phyloP scores from a whole-genome alignment of 2,797 vertebrate species.

The Hephaestus fuliginosus region DNA sequence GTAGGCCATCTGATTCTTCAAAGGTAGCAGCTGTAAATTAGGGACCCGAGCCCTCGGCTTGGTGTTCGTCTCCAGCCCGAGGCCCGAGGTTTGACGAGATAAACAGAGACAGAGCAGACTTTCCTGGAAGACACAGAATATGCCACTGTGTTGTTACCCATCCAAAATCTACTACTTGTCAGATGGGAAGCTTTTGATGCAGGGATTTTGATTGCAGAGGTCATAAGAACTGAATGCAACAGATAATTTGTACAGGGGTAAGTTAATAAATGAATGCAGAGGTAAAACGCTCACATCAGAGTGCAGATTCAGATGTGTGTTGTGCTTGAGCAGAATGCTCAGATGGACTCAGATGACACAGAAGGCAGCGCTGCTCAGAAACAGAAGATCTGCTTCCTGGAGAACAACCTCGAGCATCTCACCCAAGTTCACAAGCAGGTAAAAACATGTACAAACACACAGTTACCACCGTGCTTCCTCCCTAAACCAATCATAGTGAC shows the following conservation, averaged over 20 bases:
- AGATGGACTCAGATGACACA: slow-evolving; percentile 91
- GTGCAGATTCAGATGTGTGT: neutral
- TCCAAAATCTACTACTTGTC: slow-evolving; percentile 25
- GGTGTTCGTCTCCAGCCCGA: slow-evolving; percentile 31
- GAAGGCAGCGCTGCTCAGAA: slow-evolving; percentile 93
- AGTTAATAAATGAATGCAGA: neutral
- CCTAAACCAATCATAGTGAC: neutral
- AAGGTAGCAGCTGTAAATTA: slow-evolving; percentile 69
- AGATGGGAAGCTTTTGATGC: neutral
- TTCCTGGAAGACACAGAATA: slow-evolving; percentile 29
- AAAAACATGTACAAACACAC: slow-evolving; percentile 25
- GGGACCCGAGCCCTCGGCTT: slow-evolving; percentile 33
- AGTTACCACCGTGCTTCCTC: neutral
- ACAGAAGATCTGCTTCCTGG: slow-evolving; percentile 96
- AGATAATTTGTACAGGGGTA: neutral
- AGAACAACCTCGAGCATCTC: slow-evolving; percentile 97
- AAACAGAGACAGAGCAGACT: slow-evolving; percentile 34
- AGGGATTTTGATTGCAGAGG: neutral
- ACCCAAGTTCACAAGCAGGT: slow-evolving; percentile 98
- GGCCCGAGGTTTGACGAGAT: slow-evolving; percentile 29
- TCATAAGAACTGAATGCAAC: neutral
- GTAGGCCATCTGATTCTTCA: slow-evolving; percentile 75
- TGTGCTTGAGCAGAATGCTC: slow-evolving; percentile 86
- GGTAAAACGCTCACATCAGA: neutral
- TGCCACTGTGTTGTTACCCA: neutral